These are phyloP conservation scores for Rynchops niger DNA, from an alignment of 2,113 vertebrate species.

Conservation along the genomic window DNA sequence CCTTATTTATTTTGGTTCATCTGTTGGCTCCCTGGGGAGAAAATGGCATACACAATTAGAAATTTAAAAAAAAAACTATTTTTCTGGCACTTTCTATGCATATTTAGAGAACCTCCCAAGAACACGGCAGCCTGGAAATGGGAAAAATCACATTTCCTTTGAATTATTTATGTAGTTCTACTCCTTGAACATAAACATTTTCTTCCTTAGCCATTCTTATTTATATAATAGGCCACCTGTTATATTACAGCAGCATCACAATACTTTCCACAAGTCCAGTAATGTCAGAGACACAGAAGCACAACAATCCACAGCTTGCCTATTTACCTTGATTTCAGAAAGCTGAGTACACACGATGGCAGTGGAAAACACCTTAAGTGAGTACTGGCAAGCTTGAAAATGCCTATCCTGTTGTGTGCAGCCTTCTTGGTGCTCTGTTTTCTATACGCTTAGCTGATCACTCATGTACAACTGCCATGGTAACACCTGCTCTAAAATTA, in stretches of 20 bases:
- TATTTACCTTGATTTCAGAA: not conserved
- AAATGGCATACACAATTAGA: not conserved
- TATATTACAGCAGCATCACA: not conserved
- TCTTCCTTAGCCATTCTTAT: not conserved
- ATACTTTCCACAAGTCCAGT: not conserved
- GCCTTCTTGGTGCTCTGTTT: not conserved
- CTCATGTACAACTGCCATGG: not conserved
- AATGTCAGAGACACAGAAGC: not conserved
- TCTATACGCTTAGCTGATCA: not conserved
- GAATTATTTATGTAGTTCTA: constrained; percentile 6
- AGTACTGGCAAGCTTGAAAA: not conserved
- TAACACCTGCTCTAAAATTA: not conserved
- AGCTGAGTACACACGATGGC: not conserved
- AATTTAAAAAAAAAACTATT: not conserved
- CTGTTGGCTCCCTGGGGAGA: constrained; percentile 6
- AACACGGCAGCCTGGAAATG: not conserved
- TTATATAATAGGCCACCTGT: not conserved
- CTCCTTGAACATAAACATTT: not conserved
- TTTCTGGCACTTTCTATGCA: not conserved
- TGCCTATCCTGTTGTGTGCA: not conserved
- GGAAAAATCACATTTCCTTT: not conserved
- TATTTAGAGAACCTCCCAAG: not conserved
- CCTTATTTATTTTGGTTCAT: constrained; percentile 39
- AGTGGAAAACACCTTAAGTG: not conserved
- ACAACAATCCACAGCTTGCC: not conserved